A percentile compares a stretch with the other conserved stretches of the same genome.
phyloP scores from a whole-genome alignment of 2,113 vertebrate genomes.

The Acanthisitta chloris region DNA sequence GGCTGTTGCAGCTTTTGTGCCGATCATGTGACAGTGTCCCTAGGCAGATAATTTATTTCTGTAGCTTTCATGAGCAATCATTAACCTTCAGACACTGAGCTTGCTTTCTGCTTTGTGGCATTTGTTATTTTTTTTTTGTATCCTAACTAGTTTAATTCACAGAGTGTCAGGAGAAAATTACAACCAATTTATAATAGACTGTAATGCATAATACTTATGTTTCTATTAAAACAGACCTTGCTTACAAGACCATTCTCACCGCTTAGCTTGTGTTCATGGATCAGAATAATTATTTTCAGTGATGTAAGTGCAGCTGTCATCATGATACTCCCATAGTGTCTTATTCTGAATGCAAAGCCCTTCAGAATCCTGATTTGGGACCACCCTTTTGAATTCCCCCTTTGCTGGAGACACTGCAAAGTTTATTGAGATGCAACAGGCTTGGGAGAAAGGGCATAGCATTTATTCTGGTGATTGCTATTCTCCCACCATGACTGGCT shows the following conservation, averaged over 20 bases:
- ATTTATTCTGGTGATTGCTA: slow-evolving; percentile 34
- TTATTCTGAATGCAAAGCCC: slow-evolving; percentile 52
- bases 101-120: slow-evolving; percentile 82
- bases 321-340: slow-evolving; percentile 56
- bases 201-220: slow-evolving; percentile 71
- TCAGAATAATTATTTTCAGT: slow-evolving; percentile 68
- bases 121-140: slow-evolving; percentile 70
- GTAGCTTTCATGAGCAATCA: slow-evolving; percentile 88
- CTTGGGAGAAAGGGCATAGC: slow-evolving; percentile 42
- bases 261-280: slow-evolving; percentile 61
- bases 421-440: slow-evolving; percentile 69
- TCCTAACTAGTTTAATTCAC: slow-evolving; percentile 82
- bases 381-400: slow-evolving; percentile 47
- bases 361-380: slow-evolving; percentile 31
- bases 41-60: slow-evolving; percentile 89
- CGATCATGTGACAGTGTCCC: slow-evolving; percentile 84
- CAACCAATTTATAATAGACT: slow-evolving; percentile 78
- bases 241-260: slow-evolving; percentile 58
- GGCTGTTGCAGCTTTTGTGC: slow-evolving; percentile 86
- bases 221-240: slow-evolving; percentile 74
- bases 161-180: slow-evolving; percentile 81
- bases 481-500: slow-evolving; percentile 10
- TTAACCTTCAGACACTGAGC: slow-evolving; percentile 85
- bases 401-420: not conserved
- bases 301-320: slow-evolving; percentile 65